These are phyloP conservation scores for Gortyna flavago DNA, from an alignment of 2,888 invertebrate genomes.

Conservation along the genomic window DNA sequence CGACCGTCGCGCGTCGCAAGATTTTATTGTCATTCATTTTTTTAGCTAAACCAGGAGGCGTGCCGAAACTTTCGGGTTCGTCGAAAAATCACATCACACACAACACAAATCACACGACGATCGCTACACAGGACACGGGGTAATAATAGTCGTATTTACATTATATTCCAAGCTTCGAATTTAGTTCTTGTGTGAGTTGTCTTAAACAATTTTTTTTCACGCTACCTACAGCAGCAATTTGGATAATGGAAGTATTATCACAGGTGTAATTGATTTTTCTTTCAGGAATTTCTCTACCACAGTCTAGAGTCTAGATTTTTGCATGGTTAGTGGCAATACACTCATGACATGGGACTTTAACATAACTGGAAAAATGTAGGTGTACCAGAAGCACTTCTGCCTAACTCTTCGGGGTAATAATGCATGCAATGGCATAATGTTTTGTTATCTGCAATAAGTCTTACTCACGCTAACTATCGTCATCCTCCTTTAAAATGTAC, in stretches of 20 bases:
- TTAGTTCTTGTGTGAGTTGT: neutral
- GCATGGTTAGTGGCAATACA: neutral
- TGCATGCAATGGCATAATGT: too few species aligned
- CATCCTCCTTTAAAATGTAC: too few species aligned
- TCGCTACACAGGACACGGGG: neutral
- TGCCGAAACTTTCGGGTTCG: neutral
- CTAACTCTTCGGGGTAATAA: fast-evolving
- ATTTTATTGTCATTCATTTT: neutral
- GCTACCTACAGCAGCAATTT: neutral
- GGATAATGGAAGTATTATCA: neutral
- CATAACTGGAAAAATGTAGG: neutral
- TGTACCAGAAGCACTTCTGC: neutral
- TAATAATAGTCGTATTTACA: neutral
- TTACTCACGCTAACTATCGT: neutral
- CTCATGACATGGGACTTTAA: neutral
- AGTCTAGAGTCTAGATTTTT: neutral
- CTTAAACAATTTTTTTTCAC: neutral
- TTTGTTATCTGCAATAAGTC: neutral
- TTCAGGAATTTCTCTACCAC: neutral
- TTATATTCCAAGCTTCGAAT: too few species aligned
- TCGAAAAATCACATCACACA: too few species aligned
- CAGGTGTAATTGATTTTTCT: neutral
- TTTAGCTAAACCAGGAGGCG: neutral
- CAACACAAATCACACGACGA: neutral
- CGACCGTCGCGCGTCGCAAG: neutral